These are phyloP conservation scores for Spilosoma lubricipeda DNA, from an alignment of 2,888 invertebrate species.

Conservation along the genomic window DNA sequence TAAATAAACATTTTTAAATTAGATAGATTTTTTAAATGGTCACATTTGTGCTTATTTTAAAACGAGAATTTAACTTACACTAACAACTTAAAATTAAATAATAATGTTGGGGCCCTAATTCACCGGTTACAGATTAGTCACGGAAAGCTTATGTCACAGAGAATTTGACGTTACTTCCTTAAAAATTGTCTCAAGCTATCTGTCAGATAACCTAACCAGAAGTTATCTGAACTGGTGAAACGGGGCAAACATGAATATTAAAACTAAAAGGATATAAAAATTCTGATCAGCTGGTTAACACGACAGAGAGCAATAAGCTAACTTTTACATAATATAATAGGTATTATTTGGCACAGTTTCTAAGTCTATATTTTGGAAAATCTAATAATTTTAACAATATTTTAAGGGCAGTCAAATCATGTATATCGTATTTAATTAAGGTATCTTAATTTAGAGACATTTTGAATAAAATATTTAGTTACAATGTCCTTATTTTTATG, in stretches of 20 bases:
- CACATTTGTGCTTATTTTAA: neutral
- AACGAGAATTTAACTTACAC: neutral
- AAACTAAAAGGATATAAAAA: neutral
- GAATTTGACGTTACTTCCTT: too few relatives aligned
- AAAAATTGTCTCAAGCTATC: too few relatives aligned
- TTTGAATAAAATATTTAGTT: too few relatives aligned
- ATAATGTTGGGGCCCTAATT: neutral
- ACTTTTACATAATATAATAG: neutral
- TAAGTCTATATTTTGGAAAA: neutral
- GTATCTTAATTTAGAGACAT: too few relatives aligned
- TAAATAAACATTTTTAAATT: neutral
- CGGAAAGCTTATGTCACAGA: too few relatives aligned
- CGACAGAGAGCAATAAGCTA: neutral
- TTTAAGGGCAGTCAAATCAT: neutral
- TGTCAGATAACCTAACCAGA: too few relatives aligned
- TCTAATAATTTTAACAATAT: neutral
- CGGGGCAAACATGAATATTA: neutral
- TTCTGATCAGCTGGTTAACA: neutral
- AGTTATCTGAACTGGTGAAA: too few relatives aligned
- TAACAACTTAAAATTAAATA: neutral
- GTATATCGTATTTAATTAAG: neutral
- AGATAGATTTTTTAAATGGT: neutral
- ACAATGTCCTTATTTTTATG: neutral
- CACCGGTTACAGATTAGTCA: too few relatives aligned
- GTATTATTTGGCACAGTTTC: neutral